Evolutionary conservation across 1,140 invertebrate genomes (phyloP).

Genomic region (Zaprionus vittiger): DNA sequence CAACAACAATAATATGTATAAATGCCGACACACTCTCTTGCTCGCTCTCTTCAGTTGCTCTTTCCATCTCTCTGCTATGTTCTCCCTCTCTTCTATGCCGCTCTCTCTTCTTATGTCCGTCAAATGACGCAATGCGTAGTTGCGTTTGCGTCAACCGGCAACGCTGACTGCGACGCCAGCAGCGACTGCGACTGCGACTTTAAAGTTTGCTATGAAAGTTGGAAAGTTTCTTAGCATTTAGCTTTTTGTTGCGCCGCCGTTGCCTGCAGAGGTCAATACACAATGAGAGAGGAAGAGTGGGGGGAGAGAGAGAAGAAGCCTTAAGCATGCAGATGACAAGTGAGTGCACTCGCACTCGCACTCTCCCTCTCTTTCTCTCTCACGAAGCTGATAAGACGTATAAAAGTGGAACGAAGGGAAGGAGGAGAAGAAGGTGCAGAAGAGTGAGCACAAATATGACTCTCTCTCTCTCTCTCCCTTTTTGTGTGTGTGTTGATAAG

Average conservation of each 20-base stretch:
- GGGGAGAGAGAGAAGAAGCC: not conserved
- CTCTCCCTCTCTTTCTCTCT: not conserved
- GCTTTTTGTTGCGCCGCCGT: not conserved
- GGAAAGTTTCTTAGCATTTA: conserved; percentile 1
- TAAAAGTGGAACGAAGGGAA: not conserved
- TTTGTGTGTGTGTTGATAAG: conserved; percentile 21
- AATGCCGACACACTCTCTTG: conserved; percentile 3
- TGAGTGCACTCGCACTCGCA: not conserved
- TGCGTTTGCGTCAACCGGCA: conserved; percentile 65
- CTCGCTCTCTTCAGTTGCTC: conserved; percentile 4
- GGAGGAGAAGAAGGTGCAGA: not conserved
- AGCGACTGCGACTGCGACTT: conserved; percentile 12
- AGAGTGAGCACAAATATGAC: not conserved
- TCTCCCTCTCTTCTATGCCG: not conserved
- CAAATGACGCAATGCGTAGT: conserved; percentile 68
- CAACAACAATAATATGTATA: conserved; percentile 4
- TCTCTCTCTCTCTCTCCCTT: not conserved
- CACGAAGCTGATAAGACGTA: not conserved
- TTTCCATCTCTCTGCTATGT: conserved; percentile 6
- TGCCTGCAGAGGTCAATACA: conserved; percentile 35
- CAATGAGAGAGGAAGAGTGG: not conserved
- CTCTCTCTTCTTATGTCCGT: conserved; percentile 9
- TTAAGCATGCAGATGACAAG: not conserved
- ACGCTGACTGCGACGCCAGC: conserved; percentile 7
- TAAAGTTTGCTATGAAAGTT: conserved; percentile 22